Base-by-base conservation (phyloP, 2,797 vertebrate genomes). In the Characodon lateralis region DNA sequence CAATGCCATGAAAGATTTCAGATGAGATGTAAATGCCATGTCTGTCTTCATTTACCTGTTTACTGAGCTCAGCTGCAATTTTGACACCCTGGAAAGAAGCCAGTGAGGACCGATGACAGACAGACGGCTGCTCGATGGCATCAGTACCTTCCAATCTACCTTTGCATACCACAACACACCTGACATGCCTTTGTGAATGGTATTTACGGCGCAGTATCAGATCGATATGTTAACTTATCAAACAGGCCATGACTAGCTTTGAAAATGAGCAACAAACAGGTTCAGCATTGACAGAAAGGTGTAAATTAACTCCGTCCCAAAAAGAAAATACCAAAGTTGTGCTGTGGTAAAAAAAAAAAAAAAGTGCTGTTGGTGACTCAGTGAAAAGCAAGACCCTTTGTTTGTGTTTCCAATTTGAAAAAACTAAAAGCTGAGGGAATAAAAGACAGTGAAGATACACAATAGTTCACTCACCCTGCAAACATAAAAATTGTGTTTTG, bases 51-150 rank as follows among this genome's bases (percentile, higher is more conserved):
- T 72, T 80, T 91, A 31, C 72, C 26, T 88, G 90, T 91, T 93
- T 79, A 85, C 81, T 1, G n/a, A n/a, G 90, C 61, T 85, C 87
- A 78, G 87, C 76, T 82, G 85, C 88, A 81, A 90, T 84, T 89
- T 86, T 92, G 86, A 90, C 82, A 26, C 66, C 65, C 79, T 93
- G 93, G 90, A 92, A 53, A 75, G 71, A 55, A 81, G 89, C 92
- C 90, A 91, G 83, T 79, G 81, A 85, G 75, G 87, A 76, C 84
- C 83, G 93, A 89, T 91, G 93, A 91, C 90, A 93, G 90, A 90
- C 90, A 80, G 85, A 82, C 83, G 18, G 86, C 81, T 88, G 80
- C 89, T 81, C 63, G 46, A 74, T 85, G 81, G 68, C 93, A 93
- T 94, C 92, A 88, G 85, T 79, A 3, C 85, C 84, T 86, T 85